These are phyloP conservation scores for Anastrepha ludens DNA, from an alignment of 1,140 invertebrate species.

Conservation along the genomic window DNA sequence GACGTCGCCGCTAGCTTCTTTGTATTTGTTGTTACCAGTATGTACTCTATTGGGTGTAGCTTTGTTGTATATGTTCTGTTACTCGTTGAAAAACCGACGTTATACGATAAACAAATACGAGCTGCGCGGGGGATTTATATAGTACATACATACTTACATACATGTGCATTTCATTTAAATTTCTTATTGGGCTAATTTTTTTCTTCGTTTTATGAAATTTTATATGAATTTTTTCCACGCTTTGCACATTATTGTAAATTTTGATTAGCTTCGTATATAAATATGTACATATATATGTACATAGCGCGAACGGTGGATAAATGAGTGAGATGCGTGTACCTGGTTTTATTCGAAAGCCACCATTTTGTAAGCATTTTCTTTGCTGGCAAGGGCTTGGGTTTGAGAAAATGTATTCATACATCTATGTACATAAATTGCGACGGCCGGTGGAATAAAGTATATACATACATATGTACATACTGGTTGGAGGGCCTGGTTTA, in stretches of 20 bases:
- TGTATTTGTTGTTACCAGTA: slow-evolving; percentile 5
- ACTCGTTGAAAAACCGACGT: background rate
- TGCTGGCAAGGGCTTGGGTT: background rate
- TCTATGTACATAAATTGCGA: background rate
- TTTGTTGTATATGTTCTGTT: background rate
- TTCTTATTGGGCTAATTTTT: slow-evolving; percentile 5
- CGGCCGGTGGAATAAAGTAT: background rate
- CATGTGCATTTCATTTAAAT: slow-evolving; percentile 15
- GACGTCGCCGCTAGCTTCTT: background rate
- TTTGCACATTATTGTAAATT: slow-evolving; percentile 2
- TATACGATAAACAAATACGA: background rate
- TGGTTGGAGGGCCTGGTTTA: no score
- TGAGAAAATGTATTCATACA: background rate
- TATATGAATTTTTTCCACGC: background rate
- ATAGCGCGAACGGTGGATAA: background rate
- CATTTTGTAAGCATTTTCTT: background rate
- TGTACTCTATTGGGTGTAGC: background rate
- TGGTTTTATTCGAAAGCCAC: background rate
- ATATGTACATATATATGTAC: background rate
- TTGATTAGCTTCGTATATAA: slow-evolving; percentile 18
- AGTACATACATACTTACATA: background rate
- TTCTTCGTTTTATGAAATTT: background rate
- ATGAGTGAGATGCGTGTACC: background rate
- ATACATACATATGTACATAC: slow-evolving; percentile 23
- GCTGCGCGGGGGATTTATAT: background rate